Evolutionary conservation across 2,797 vertebrate genomes (phyloP).

Genomic region (Catostomus latipinnis): DNA sequence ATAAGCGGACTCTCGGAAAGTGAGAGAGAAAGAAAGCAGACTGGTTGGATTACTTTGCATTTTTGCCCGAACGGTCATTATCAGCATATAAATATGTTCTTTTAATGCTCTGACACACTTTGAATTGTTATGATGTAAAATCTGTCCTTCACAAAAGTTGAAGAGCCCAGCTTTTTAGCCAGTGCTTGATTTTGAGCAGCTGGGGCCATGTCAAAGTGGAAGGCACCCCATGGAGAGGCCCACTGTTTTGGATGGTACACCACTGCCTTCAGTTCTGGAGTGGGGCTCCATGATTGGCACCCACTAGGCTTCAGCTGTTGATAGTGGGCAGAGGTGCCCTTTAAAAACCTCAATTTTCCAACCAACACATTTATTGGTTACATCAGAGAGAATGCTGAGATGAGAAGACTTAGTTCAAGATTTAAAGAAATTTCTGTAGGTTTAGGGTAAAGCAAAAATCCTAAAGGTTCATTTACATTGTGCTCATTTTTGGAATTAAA

Average conservation of each 20-base stretch:
- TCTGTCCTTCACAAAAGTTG: constrained; percentile 14
- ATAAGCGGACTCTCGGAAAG: neutral
- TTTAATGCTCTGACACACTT: constrained; percentile 32
- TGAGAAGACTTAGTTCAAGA: constrained; percentile 3
- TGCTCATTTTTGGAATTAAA: too few species aligned
- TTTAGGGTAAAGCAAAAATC: too few species aligned
- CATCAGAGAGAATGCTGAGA: neutral
- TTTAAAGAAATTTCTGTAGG: neutral
- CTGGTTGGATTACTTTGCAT: neutral
- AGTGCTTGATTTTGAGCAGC: constrained; percentile 36
- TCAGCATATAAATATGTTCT: constrained; percentile 15
- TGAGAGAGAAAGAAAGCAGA: neutral
- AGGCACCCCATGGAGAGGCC: constrained; percentile 28
- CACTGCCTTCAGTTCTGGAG: constrained; percentile 27
- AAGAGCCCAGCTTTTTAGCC: constrained; percentile 20
- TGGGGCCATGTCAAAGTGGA: constrained; percentile 22
- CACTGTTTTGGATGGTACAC: constrained; percentile 22
- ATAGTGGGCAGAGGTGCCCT: constrained; percentile 33
- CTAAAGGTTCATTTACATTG: too few species aligned
- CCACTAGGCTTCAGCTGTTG: constrained; percentile 14
- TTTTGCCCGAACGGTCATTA: neutral
- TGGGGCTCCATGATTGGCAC: constrained; percentile 38
- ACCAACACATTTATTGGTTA: neutral
- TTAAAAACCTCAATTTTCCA: constrained; percentile 24
- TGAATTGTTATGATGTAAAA: constrained; percentile 40